Evolutionary conservation across 1,140 invertebrate species (phyloP).

Genomic region (Aphis craccivora): DNA sequence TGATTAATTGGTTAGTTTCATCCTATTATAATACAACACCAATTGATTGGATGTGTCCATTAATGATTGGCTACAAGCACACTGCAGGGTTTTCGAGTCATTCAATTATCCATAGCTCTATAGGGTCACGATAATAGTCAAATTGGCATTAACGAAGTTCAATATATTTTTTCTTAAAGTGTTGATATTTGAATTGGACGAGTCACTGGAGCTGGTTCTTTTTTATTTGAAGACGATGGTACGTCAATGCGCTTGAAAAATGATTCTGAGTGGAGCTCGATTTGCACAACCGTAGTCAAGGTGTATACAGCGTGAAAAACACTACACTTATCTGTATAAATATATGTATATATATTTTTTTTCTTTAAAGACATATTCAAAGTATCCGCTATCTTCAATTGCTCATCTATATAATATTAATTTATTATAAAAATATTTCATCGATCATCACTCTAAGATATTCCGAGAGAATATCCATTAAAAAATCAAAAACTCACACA

Average conservation of each 20-base stretch:
- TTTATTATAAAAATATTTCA: neutral
- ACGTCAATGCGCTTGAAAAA: neutral
- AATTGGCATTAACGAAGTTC: neutral
- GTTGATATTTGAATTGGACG: neutral
- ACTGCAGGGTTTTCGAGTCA: neutral
- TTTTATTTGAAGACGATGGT: neutral
- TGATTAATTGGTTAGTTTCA: neutral
- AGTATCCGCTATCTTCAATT: neutral
- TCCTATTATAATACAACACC: neutral
- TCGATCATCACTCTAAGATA: neutral
- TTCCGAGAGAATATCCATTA: neutral
- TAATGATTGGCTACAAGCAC: neutral
- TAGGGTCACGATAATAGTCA: neutral
- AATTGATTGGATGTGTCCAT: neutral
- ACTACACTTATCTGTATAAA: neutral
- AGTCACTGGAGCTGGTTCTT: neutral
- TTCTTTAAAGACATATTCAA: neutral
- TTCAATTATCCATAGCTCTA: neutral
- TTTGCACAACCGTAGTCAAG: neutral
- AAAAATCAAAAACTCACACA: too few species aligned
- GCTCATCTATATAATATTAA: neutral
- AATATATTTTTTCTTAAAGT: neutral
- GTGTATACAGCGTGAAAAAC: neutral
- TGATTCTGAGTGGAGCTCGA: neutral
- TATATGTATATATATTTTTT: too few species aligned